Evolutionary conservation across 2,113 vertebrate genomes (phyloP).

Genomic region (Petaurus breviceps): DNA sequence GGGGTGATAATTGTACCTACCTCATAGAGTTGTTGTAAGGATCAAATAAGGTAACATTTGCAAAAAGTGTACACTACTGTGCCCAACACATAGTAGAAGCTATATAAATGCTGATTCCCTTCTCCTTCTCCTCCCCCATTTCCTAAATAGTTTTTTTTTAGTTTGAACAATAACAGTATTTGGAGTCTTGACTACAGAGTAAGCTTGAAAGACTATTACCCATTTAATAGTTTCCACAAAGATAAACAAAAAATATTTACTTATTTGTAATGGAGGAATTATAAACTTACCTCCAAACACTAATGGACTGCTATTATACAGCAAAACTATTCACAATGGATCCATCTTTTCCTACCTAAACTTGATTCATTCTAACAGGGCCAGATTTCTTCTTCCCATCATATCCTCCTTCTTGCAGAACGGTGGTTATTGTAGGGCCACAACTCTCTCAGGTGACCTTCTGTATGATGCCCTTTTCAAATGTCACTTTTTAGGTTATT

Average conservation of each 20-base stretch:
- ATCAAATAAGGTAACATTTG: background rate
- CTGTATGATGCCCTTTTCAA: background rate
- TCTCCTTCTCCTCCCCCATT: background rate
- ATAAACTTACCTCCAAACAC: background rate
- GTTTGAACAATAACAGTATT: background rate
- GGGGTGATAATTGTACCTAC: background rate
- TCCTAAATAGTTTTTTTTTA: background rate
- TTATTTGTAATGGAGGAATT: background rate
- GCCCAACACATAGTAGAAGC: background rate
- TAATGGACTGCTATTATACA: rapidly evolving
- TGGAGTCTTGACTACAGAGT: rapidly evolving
- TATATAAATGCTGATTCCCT: background rate
- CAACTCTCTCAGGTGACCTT: rapidly evolving
- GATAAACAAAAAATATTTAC: background rate
- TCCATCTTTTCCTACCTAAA: background rate
- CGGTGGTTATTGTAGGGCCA: rapidly evolving
- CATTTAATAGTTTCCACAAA: background rate
- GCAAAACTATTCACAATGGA: background rate
- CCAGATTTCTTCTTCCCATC: background rate
- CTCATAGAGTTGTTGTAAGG: background rate
- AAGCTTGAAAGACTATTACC: rapidly evolving
- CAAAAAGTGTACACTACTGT: background rate
- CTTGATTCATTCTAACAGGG: background rate
- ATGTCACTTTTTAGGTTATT: background rate
- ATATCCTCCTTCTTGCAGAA: background rate